Evolutionary conservation across 1,140 invertebrate species (phyloP).

Genomic region (Cephus cinctus): DNA sequence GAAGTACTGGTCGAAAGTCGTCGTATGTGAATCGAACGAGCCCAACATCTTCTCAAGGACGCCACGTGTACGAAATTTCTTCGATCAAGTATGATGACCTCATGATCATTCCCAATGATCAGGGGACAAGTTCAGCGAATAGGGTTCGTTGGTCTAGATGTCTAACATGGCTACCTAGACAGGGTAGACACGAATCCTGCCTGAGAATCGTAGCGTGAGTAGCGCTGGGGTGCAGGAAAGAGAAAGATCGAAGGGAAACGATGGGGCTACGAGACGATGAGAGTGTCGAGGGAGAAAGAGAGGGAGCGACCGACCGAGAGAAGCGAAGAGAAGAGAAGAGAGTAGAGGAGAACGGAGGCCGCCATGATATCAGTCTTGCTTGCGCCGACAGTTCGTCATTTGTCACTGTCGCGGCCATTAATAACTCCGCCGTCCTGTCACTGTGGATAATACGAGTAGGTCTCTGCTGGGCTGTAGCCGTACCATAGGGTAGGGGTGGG

Average conservation of each 20-base stretch:
- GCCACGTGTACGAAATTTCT: too few species aligned
- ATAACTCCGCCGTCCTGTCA: conserved; percentile 57
- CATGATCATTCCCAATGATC: too few species aligned
- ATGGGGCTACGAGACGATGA: conserved; percentile 12
- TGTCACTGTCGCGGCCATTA: conserved; percentile 58
- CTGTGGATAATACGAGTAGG: conserved; percentile 58
- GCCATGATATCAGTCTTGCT: conserved; percentile 59
- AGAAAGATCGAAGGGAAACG: conserved; percentile 12
- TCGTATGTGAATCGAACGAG: too few species aligned
- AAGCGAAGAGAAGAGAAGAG: conserved; percentile 16
- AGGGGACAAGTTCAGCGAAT: too few species aligned
- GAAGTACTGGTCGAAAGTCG: too few species aligned
- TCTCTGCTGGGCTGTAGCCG: conserved; percentile 42
- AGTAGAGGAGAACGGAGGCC: conserved; percentile 49
- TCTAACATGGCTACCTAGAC: too few species aligned
- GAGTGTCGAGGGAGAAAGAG: conserved; percentile 16
- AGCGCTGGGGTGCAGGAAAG: conserved; percentile 18
- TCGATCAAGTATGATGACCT: too few species aligned
- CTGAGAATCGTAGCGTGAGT: too few species aligned
- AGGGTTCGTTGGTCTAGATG: too few species aligned
- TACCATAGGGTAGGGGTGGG: conserved; percentile 45
- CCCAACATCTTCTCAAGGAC: too few species aligned
- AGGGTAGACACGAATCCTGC: too few species aligned
- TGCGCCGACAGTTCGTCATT: conserved; percentile 59
- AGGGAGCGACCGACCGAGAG: conserved; percentile 13